Base-by-base conservation (phyloP, 64 coral and sea anemone species). In the Montipora cactus region DNA sequence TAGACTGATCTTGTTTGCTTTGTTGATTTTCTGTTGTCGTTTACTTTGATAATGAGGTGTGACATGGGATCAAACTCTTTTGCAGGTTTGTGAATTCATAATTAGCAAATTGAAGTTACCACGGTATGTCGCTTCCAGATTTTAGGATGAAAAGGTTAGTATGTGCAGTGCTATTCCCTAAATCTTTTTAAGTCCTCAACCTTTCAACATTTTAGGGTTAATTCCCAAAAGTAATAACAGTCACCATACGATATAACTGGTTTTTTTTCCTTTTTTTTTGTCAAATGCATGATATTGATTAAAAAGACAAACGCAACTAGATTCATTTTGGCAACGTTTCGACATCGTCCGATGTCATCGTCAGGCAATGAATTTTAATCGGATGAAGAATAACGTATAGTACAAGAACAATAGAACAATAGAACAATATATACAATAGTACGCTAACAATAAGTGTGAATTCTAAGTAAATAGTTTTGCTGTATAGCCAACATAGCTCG, bases 11-110 rank as follows among this genome's bases (percentile, higher is more conserved):
- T n/a, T 88, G 45, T 74, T 76, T 88, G 37, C 23, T 74, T 88
- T 88, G 48, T 88, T 88, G 49, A 88, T 74, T 74, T 88, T 88
- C 70, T 88, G 47, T 88, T 88, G 70, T 75, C 64, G 70, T 47
- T 28, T 87, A 73, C 85, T 22, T 75, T 76, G 23, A 76, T 7
- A 55, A 88, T 88, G 85, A 88, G 49, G 48, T 55, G 70, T 88
- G 18, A 75, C 75, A 52, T 81, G 49, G 44, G 21, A 88, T 88
- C 23, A 15, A 72, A 87, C 3, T 74, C 7, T 74, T 9, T 71
- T 88, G 85, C 85, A 88, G 85, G 88, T 77, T 77, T 79, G 75
- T 59, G 57, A 78, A 49, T 90, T 90, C 88, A 78, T 79, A 90
- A 90, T 19, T 53, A n/a, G 44, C 22, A 61, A 47, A 18, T 46